Evolutionary conservation across 2,888 invertebrate species (phyloP).

Genomic region (Nemotelus nigrinus): DNA sequence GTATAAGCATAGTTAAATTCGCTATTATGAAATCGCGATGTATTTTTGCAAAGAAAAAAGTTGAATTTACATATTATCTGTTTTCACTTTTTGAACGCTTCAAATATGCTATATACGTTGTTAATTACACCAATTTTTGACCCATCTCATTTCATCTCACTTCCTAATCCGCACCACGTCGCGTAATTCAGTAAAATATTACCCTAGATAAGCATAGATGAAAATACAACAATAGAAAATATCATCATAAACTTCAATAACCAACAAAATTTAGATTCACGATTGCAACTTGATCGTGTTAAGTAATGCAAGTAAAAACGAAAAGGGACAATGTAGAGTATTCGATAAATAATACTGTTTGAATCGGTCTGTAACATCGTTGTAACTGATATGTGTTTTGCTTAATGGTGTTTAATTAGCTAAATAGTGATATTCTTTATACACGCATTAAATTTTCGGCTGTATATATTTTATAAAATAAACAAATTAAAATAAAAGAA

Average conservation of each 20-base stretch:
- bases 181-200: conserved; percentile 30
- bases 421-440: conserved; percentile 39
- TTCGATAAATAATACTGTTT: conserved; percentile 5
- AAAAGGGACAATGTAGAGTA: conserved; percentile 22
- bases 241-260: neutral
- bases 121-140: too few relatives aligned
- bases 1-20: too few relatives aligned
- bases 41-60: too few relatives aligned
- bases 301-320: neutral
- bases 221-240: conserved; percentile 14
- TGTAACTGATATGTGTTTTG: neutral
- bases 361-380: too few relatives aligned
- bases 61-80: too few relatives aligned
- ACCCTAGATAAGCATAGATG: conserved; percentile 17
- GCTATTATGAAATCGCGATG: too few relatives aligned
- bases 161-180: too few relatives aligned
- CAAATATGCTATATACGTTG: too few relatives aligned
- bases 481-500: conserved; percentile 30
- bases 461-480: conserved; percentile 44
- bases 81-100: too few relatives aligned
- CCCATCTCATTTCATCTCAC: too few relatives aligned
- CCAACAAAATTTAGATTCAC: too few relatives aligned
- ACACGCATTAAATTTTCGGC: conserved; percentile 38
- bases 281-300: too few relatives aligned
- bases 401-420: conserved; percentile 15